Base-by-base conservation (phyloP, 2,888 invertebrate genomes). In the Uloborus plumipes region DNA sequence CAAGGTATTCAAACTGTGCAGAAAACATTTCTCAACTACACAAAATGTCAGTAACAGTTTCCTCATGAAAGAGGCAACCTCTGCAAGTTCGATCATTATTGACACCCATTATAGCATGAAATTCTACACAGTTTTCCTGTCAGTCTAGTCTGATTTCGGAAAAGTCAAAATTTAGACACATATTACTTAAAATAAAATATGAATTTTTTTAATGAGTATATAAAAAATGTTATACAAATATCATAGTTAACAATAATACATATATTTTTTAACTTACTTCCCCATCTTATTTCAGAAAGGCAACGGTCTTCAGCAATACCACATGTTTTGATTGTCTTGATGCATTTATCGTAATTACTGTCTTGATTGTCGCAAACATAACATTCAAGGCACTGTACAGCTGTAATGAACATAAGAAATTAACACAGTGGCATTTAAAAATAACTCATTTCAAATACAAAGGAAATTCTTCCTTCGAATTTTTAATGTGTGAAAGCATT, bases 351-450 rank as follows among this genome's bases (percentile, higher is more conserved):
- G 70, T 91, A 92, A 88, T 98, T 98, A 86, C 94, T 94, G 86
- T 96, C 96, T 90, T 99, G 98, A 87, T 95, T 93, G 85, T 93
- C 92, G 89, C 98, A 99, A 16, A 98, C 97, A 89, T 98, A 98
- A 89, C 98, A 99, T 90, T 98, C 98, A 85, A 98, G 91, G 85
- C 93, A 91, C 88, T 89, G 88, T 87, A 91, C 94, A 93, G 89
- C 80, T 81, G 20, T 15, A 74, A 39, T 7, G 9, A 39, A 39
- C 39, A 39, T 64, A 72, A 90, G 90, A 85, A 83, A 85, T 84
- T 85, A 18, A 71, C 15, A n/a, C 20, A 51, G 14, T 53, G 18
- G n/a, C 15, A 26, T 31, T 16, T 39, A 47, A 49, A 18, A 66
- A n/a, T n/a, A 66, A 47, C 6, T 39, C 16, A 66, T 58, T 22